Evolutionary conservation across 2,888 invertebrate genomes (phyloP), one percentile per base, ranked within the genome.

Genomic region (Eustalomyia histrio): DNA sequence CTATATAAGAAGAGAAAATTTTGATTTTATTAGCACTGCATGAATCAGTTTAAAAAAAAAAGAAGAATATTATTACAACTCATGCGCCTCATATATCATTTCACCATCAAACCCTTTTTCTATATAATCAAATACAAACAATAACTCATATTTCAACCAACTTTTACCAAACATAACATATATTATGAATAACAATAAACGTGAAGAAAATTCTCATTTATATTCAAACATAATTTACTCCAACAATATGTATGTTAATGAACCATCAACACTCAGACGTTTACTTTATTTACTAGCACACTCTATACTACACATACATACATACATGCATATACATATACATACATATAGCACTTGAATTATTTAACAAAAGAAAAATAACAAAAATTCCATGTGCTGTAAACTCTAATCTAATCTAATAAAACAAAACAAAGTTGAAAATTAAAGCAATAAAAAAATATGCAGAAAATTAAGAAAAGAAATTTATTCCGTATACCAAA

Each of bases 241-340:
- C 63, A 57, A 43, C 72, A 63, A 73, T 73, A 73, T 73, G 55
- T 55, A 73, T 73, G 63, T 43, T 73, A 73, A 73, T 73, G 72
- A 73, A 73, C 63, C 72, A 43, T 24, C 53, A 57, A 18, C 58
- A 57, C 58, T 43, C 43, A 35, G 8, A 2, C 10, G 21, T 14
- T 61, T 21, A 6, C 39, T 61, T 14, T 8, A 1, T 9, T 6
- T 7, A 29, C 29, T 29, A 29, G 7, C 29, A 29, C 29, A 29
- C 7, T 29, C 29, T 29, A n/a, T n/a, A 29, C 29, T 7, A 6
- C 1, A 29, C 7, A 21, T 21, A 21, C 29, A 29, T 7, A 29
- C 29, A 29, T 29, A 29, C 29, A 61, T 39, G 12, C 18, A 17
- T 0, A 14, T 14, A 21, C n/a, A n/a, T n/a, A n/a, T n/a, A n/a